Conservation (phyloP, 2,113 vertebrate species). For the Dasyornis broadbenti region DNA sequence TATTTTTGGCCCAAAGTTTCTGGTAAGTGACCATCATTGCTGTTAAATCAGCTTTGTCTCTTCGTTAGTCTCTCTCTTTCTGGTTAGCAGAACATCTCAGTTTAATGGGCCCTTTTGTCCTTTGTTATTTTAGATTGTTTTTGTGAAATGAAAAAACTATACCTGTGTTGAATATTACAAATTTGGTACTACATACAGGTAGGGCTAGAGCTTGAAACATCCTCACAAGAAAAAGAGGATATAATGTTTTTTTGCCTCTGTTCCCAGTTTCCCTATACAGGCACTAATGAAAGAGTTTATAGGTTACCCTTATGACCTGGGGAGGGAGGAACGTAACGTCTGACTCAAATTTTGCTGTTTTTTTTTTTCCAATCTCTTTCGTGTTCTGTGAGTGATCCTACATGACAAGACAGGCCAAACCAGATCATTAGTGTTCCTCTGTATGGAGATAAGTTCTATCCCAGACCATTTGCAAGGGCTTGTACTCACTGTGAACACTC, state of each 20-base stretch:
- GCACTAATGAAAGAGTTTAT: not conserved
- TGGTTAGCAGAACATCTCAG: not conserved
- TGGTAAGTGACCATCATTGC: not conserved
- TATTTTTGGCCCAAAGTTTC: not conserved
- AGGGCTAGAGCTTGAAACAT: slow-evolving; percentile 4
- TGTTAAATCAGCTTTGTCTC: not conserved
- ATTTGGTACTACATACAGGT: not conserved
- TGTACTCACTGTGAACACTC: not conserved
- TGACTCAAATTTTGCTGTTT: not conserved
- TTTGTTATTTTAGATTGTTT: not conserved
- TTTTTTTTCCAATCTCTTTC: not conserved
- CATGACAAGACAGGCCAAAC: not conserved
- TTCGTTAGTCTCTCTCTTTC: not conserved
- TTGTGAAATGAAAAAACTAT: not conserved
- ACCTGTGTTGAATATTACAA: not conserved
- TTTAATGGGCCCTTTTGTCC: not conserved
- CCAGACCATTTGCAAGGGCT: not conserved
- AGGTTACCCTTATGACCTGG: not conserved
- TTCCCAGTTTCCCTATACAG: not conserved
- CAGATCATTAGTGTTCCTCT: not conserved
- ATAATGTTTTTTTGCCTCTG: not conserved
- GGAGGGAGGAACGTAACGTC: not conserved
- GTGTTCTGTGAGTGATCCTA: not conserved
- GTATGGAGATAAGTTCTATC: not conserved
- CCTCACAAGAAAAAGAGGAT: not conserved